Evolutionary conservation across 35 echinoderm and acorn worm species (phyloP).

Genomic region (Heliocidaris erythrogramma): DNA sequence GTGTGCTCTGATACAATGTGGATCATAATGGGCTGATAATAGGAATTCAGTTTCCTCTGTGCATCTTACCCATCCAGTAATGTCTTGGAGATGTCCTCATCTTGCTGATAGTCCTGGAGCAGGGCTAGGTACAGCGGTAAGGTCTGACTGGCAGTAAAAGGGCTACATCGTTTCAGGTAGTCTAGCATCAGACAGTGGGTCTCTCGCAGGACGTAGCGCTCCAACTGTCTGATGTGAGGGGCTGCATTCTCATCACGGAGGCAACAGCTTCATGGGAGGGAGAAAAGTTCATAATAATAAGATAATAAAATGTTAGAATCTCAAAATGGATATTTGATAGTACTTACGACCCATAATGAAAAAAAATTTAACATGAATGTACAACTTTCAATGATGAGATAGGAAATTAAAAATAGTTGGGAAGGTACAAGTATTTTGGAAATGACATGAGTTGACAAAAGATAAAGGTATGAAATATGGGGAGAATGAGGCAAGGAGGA

Average conservation of each 20-base stretch:
- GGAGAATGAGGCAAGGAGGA: too few species aligned
- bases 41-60: too few species aligned
- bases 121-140: constrained; percentile 72
- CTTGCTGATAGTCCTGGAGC: constrained; percentile 64
- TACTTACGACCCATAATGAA: too few species aligned
- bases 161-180: constrained; percentile 62
- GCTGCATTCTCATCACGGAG: constrained; percentile 54
- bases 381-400: too few species aligned
- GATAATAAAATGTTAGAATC: neutral
- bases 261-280: constrained; percentile 66
- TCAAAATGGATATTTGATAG: too few species aligned
- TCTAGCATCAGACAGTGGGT: constrained; percentile 70
- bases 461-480: too few species aligned
- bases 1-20: too few species aligned
- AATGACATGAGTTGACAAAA: too few species aligned
- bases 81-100: constrained; percentile 72
- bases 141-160: constrained; percentile 36
- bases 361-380: too few species aligned
- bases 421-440: too few species aligned
- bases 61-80: constrained; percentile 84
- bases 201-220: constrained; percentile 75
- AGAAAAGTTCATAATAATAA: constrained; percentile 26
- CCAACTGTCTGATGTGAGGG: constrained; percentile 61
- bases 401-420: too few species aligned
- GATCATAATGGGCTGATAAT: too few species aligned